Conservation (phyloP, 2,888 invertebrate genomes). For the Drosophila nigricruria region DNA sequence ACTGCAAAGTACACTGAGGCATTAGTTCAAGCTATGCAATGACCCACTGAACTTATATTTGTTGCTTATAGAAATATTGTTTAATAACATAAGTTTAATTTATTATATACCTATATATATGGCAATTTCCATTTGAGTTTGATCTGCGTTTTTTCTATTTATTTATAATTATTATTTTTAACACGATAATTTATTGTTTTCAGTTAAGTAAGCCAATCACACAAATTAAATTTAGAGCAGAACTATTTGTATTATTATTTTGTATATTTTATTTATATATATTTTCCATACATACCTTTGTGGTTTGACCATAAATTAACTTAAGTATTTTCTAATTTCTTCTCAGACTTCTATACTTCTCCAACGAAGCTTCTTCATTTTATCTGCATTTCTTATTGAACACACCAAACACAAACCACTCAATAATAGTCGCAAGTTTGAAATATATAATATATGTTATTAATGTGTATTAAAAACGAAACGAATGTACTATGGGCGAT, state of each 20-base stretch:
- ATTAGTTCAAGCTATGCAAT: too few relatives aligned
- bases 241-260: neutral
- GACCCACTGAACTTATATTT: too few relatives aligned
- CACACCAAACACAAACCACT: conserved; percentile 26
- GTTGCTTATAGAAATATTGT: too few relatives aligned
- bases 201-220: too few relatives aligned
- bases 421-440: conserved; percentile 8
- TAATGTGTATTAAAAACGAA: neutral
- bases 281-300: neutral
- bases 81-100: too few relatives aligned
- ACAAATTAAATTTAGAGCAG: too few relatives aligned
- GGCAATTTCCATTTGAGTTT: too few relatives aligned
- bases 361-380: conserved; percentile 52
- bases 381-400: conserved; percentile 16
- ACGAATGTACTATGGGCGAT: conserved; percentile 1
- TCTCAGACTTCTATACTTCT: conserved; percentile 12
- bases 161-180: too few relatives aligned
- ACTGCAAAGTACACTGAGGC: too few relatives aligned
- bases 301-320: neutral
- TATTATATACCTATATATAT: too few relatives aligned
- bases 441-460: conserved; percentile 1
- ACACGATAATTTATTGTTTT: too few relatives aligned
- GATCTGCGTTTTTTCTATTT: too few relatives aligned
- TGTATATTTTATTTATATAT: neutral
- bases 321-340: neutral